These are phyloP conservation scores for Xiphophorus hellerii DNA, from an alignment of 2,113 vertebrate genomes.

Conservation along the genomic window DNA sequence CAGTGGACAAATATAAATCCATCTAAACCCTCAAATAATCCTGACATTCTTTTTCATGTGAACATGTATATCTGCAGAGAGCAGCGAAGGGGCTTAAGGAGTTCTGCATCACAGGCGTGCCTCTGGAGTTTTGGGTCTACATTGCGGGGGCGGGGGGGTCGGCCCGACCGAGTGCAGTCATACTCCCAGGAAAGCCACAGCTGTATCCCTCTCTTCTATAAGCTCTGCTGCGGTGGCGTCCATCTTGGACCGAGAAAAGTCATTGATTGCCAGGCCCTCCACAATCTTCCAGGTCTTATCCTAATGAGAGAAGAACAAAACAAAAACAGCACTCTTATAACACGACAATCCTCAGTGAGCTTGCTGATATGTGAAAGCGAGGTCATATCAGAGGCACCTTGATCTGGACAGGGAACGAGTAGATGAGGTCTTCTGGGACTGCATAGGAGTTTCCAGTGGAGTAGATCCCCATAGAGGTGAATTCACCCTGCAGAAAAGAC, in stretches of 20 bases:
- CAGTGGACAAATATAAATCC: constrained; percentile 25
- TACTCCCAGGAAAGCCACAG: constrained; percentile 88
- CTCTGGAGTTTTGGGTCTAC: constrained; percentile 80
- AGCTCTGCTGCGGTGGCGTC: constrained; percentile 90
- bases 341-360: background rate
- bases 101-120: constrained; percentile 83
- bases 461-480: constrained; percentile 95
- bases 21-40: constrained; percentile 39
- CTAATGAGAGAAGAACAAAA: constrained; percentile 65
- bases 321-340: background rate
- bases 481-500: constrained; percentile 83
- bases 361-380: background rate
- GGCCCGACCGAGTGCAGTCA: constrained; percentile 80
- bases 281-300: constrained; percentile 93
- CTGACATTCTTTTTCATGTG: constrained; percentile 5
- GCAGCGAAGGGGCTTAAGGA: constrained; percentile 47
- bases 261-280: constrained; percentile 88
- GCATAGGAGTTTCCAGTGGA: constrained; percentile 91
- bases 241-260: constrained; percentile 94
- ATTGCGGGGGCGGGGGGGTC: constrained; percentile 31
- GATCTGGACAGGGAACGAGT: constrained; percentile 95
- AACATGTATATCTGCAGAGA: constrained; percentile 31
- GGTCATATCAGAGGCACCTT: constrained; percentile 79
- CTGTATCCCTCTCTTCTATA: constrained; percentile 91
- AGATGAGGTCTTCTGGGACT: constrained; percentile 90